phyloP scores from a whole-genome alignment of 2,888 invertebrate species.

The Dichetophora obliterata region DNA sequence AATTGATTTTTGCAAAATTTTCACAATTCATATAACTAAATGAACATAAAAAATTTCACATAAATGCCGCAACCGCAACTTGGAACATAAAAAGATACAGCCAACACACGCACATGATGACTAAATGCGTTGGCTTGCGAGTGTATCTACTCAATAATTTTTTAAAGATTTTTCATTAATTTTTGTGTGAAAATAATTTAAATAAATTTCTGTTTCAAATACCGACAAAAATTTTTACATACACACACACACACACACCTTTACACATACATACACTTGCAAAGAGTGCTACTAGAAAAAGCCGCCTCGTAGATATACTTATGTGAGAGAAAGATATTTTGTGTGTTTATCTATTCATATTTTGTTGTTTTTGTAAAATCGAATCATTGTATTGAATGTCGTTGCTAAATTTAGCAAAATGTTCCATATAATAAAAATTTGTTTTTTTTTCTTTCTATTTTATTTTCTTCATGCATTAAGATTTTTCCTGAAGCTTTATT shows the following conservation, averaged over 20 bases:
- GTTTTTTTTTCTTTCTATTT: neutral
- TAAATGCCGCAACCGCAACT: neutral
- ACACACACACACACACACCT: constrained; percentile 18
- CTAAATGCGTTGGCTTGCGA: neutral
- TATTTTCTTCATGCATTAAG: neutral
- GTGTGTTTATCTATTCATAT: constrained; percentile 20
- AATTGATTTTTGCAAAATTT: neutral
- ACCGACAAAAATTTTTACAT: neutral
- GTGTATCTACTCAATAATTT: constrained; percentile 8
- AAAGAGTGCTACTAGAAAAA: neutral
- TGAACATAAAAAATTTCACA: neutral
- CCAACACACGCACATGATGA: neutral
- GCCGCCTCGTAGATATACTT: neutral
- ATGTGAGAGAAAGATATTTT: constrained; percentile 18
- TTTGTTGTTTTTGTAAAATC: constrained; percentile 40
- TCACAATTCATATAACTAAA: neutral
- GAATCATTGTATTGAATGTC: constrained; percentile 48
- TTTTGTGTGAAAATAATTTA: constrained; percentile 17
- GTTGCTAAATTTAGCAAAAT: constrained; percentile 49
- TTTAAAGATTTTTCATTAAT: constrained; percentile 23
- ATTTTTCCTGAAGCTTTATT: neutral
- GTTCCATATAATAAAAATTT: constrained; percentile 41
- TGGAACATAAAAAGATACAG: neutral
- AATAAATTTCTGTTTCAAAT: neutral
- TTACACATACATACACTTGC: no score